phyloP scores from a whole-genome alignment of 2,113 vertebrate genomes.

The Dipodomys merriami region DNA sequence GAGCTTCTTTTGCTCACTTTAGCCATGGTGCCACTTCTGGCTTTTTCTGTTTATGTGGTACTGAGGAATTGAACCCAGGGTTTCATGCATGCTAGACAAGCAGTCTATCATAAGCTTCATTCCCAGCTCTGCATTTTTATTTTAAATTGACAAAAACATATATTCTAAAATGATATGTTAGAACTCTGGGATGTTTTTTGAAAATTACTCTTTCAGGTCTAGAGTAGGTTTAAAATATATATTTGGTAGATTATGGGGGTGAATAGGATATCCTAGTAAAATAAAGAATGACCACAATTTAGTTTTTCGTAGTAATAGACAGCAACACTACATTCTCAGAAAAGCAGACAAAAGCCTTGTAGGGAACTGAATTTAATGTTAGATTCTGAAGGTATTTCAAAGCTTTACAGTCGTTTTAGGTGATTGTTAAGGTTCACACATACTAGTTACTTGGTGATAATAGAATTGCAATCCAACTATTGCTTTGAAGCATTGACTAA shows the following conservation, averaged over 20 bases:
- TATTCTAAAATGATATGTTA: slow-evolving; percentile 23
- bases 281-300: background rate
- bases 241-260: background rate
- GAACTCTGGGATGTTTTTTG: slow-evolving; percentile 24
- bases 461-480: slow-evolving; percentile 1
- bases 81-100: too few species aligned
- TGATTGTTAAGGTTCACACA: background rate
- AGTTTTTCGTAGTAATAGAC: slow-evolving; percentile 41
- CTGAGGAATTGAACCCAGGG: too few species aligned
- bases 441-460: slow-evolving; percentile 24
- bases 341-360: slow-evolving; percentile 36
- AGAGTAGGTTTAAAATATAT: background rate
- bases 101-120: too few species aligned
- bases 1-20: too few species aligned
- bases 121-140: background rate
- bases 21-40: too few species aligned
- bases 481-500: slow-evolving; percentile 7
- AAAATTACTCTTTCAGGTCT: background rate
- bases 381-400: background rate
- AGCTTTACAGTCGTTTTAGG: background rate
- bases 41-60: too few species aligned
- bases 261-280: background rate
- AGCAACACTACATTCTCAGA: background rate
- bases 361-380: slow-evolving; percentile 38
- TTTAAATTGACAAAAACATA: slow-evolving; percentile 20